Base-by-base conservation (phyloP, 1,140 invertebrate genomes). In the Cotesia vestalis region DNA sequence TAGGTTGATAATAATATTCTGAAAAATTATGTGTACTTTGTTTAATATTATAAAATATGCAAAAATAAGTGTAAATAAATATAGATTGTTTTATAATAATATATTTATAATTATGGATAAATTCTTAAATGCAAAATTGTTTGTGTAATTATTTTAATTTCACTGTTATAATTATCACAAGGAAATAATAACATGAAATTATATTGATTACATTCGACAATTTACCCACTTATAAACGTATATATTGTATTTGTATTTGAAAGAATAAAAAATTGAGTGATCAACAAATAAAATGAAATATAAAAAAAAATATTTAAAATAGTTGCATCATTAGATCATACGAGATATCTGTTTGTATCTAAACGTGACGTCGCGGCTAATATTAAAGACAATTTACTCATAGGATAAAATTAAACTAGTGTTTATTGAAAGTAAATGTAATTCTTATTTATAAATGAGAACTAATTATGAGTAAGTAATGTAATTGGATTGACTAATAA, bases 301-400 rank as follows among this genome's bases (percentile, higher is more conserved):
- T 27, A 4, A 40, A 64, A 12, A 12, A 38, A 64, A 38, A 64
- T 20, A 64, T 40, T 6, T 40, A 9, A 8, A 8, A 36, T 38
- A n/a, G 40, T 40, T n/a, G 12, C n/a, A 38, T n/a, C 40, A 14
- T 64, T 64, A 36, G n/a, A 38, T 64, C 35, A 38, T 64, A 38
- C 20, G 20, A 17, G 5, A 27, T 66, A 27, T 17, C 53, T 55
- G 12, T n/a, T 12, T 55, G 53, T 46, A 8, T 64, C n/a, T 66
- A 40, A 66, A 40, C 9, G 63, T 66, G 40, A 66, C 62, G 40
- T 66, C 20, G 20, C 11, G 51, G n/a, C 38, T 66, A 66, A 66
- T 52, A 52, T 34, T 66, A 17, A 63, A 63, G 36, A 63, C 59
- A 63, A 12, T 63, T 63, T 8, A n/a, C 12, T 63, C 34, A 38